Base-by-base conservation (phyloP, 2,797 vertebrate genomes). In the Danio jaintianensis region DNA sequence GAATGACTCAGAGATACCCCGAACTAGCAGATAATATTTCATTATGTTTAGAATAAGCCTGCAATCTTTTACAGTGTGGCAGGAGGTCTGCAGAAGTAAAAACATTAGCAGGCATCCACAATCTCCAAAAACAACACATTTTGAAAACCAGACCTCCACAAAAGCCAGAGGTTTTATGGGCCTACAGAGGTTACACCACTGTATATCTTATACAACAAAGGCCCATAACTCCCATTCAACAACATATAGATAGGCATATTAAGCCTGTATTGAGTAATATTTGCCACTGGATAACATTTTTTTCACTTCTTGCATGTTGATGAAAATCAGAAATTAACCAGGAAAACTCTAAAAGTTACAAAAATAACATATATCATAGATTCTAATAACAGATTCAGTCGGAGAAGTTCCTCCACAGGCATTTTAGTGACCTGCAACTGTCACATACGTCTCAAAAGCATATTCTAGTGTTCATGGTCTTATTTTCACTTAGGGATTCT, bases 241-340 rank as follows among this genome's bases (percentile, higher is more conserved):
- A 12, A 71, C 47, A 52, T 29, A 66, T 52, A 45, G 67, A 63
- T 53, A 38, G 56, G 29, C 22, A 52, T 13, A 73, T 73, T 73
- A 47, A 58, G 5, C 13, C 20, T 56, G 50, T 40, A 59, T 59
- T 59, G 22, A 68, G 52, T 13, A 38, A 47, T 20, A 48, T 38
- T 58, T 68, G 0, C 29, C 5, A 69, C 42, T 48, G 15, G 8
- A 59, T 22, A 50, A 48, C 29, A 77, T 38, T n/a, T 6, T 22
- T 67, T 38, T 42, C 48, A 67, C 38, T 13, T 67, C 66, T 67
- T 64, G 18, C 9, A 52, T 5, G 9, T 0, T 15, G 53, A 47
- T 7, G 4, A 40, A 15, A 58, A 5, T 22, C 9, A 71, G 7
- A 56, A 15, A 56, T 40, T 2, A 43, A 10, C 1, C 4, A 45